phyloP scores from a whole-genome alignment of 2,113 vertebrate species.

The Cololabis saira region DNA sequence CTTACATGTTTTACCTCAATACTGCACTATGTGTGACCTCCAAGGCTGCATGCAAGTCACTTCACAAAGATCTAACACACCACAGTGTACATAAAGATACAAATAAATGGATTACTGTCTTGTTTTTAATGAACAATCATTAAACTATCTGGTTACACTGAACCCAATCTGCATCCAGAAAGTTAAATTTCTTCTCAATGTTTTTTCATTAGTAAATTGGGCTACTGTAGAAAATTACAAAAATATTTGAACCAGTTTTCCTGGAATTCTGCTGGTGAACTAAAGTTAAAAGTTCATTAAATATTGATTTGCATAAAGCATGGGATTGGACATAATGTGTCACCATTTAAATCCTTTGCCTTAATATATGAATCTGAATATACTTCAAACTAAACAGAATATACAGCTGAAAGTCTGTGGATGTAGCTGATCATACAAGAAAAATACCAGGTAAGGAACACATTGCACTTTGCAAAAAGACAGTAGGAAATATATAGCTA shows the following conservation, averaged over 20 bases:
- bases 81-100: neutral
- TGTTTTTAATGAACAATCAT: neutral
- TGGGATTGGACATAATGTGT: no score
- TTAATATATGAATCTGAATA: neutral
- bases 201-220: no score
- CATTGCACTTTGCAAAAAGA: slow-evolving; percentile 11
- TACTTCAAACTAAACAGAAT: neutral
- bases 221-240: no score
- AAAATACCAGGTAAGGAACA: slow-evolving; percentile 10
- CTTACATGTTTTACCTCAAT: neutral
- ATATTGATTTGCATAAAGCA: no score
- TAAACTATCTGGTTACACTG: neutral
- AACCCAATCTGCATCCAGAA: neutral
- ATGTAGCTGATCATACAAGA: neutral
- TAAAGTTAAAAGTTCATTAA: no score
- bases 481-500: slow-evolving; percentile 3
- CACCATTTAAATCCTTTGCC: neutral
- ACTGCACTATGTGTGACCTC: neutral
- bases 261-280: no score
- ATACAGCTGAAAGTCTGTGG: neutral
- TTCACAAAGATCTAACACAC: slow-evolving; percentile 3
- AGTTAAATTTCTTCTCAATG: neutral
- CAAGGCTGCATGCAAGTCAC: slow-evolving; percentile 20
- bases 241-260: no score
- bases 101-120: neutral